Percentiles rank a stretch among this genome's conserved stretches.
Evolutionary conservation across 2,888 invertebrate genomes (phyloP).

Genomic region (Eupithecia subumbrata): DNA sequence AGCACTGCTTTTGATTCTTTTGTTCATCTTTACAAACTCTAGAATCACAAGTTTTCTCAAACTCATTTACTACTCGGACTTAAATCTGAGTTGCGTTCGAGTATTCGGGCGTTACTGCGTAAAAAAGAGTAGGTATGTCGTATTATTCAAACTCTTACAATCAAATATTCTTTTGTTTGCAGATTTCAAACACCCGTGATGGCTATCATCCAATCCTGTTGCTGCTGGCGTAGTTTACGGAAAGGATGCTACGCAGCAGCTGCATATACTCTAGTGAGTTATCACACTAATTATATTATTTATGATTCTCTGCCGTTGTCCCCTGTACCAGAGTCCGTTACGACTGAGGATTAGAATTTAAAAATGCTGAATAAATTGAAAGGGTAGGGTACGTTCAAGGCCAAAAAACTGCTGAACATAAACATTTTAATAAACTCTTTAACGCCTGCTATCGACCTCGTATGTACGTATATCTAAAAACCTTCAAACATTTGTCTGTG

Average conservation of each 20-base stretch:
- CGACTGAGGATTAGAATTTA: not conserved
- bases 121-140: not conserved
- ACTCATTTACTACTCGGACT: too few relatives aligned
- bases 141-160: not conserved
- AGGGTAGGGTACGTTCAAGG: too few relatives aligned
- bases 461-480: not conserved
- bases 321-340: not conserved
- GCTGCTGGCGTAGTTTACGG: constrained; percentile 90
- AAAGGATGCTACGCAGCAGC: constrained; percentile 90
- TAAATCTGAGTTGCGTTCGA: too few relatives aligned
- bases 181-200: constrained; percentile 62
- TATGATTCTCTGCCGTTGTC: not conserved
- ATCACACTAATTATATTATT: not conserved
- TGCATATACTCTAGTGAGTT: constrained; percentile 87
- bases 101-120: not conserved
- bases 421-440: not conserved
- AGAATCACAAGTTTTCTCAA: too few relatives aligned
- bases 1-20: too few relatives aligned
- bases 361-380: not conserved
- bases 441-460: not conserved
- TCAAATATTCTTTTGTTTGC: not conserved
- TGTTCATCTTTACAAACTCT: too few relatives aligned
- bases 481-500: not conserved
- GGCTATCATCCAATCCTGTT: constrained; percentile 90
- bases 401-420: not conserved